Base-by-base conservation (phyloP, 2,113 vertebrate species). In the Pelusios castaneus region DNA sequence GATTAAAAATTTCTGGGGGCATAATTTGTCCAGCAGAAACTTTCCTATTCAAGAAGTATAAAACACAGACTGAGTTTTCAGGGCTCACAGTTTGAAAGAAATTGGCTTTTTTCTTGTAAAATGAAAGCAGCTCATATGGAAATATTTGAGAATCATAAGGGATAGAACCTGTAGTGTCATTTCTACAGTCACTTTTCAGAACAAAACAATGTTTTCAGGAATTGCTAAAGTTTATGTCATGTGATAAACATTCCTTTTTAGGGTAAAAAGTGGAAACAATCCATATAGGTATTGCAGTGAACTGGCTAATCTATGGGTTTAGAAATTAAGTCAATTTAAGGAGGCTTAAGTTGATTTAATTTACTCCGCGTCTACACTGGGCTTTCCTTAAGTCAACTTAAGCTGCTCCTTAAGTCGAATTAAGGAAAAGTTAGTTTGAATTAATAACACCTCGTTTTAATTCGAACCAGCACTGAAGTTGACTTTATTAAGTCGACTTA, bases 11-110 rank as follows among this genome's bases (percentile, higher is more conserved):
- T 67, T 0, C 0, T 47, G 81, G 43, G 2, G 0, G 10, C 22
- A 51, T 9, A 54, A 87, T 94, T 96, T 95, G 75, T 82, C 49
- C 45, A 85, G 58, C 11, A 70, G 27, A 94, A 91, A 84, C 19
- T 52, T 41, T 78, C n/a, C 77, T 78, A 85, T n/a, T 43, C 1
- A 58, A 41, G n/a, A 21, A 76, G 45, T 83, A 92, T 51, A 84
- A 94, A 94, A 17, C 8, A 45, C 25, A 47, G 16, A 43, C 25
- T 27, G 73, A 55, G 21, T 49, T 90, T 90, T 12, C 22, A 93
- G 85, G 87, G 24, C 43, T 75, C 81, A 58, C 6, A 76, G 51
- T 89, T 88, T 84, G 90, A 93, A 54, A 19, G 2, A 86, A 89
- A 2, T 3, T 54, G 85, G 90, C 84, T 22, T 47, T 96, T 93